Percentiles rank a stretch among this genome's conserved stretches.
These are phyloP conservation scores for Fukomys damarensis DNA, from an alignment of 2,113 vertebrate genomes.

Conservation along the genomic window DNA sequence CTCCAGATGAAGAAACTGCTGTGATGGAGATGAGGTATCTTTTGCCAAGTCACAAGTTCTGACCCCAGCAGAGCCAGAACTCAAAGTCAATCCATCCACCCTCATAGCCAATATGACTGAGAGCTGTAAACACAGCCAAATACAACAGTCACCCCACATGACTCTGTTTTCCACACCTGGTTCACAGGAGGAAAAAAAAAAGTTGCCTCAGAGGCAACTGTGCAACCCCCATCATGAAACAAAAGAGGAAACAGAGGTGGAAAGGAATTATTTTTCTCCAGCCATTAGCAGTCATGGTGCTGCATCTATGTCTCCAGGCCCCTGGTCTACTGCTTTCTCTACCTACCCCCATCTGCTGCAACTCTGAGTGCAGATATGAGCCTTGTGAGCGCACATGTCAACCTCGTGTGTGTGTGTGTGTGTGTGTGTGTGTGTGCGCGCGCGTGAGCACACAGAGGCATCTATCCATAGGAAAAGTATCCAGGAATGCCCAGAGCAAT, in stretches of 20 bases:
- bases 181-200: not conserved
- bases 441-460: not conserved
- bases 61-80: not conserved
- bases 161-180: not conserved
- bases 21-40: not conserved
- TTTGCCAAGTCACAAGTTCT: not conserved
- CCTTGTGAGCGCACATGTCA: not conserved
- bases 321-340: not conserved
- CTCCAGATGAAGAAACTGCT: not conserved
- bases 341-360: not conserved
- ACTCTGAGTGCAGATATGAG: not conserved
- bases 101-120: not conserved
- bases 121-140: not conserved
- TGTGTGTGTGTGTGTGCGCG: not conserved
- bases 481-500: not conserved
- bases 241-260: not conserved
- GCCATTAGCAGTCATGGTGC: not conserved
- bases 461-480: not conserved
- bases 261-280: not conserved
- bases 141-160: not conserved
- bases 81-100: not conserved
- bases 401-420: too few relatives aligned
- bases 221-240: not conserved
- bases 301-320: not conserved
- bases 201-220: not conserved